Conservation (phyloP, 2,113 vertebrate genomes). For the Puntigrus tetrazona region DNA sequence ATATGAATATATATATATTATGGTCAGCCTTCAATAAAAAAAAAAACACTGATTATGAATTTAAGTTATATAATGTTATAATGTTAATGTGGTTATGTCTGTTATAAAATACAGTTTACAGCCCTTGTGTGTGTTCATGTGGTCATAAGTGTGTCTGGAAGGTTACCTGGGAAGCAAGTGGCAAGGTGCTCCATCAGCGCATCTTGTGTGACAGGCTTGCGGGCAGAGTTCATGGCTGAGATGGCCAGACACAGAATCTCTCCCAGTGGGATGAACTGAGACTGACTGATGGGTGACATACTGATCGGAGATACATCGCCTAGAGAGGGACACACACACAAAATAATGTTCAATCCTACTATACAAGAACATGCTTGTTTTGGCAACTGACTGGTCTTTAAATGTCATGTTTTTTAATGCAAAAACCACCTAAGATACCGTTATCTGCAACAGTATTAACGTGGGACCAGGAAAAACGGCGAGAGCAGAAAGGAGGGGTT, state of each 20-base stretch:
- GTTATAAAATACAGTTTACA: neutral
- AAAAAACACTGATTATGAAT: neutral
- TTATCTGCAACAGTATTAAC: neutral
- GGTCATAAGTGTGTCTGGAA: conserved; percentile 35
- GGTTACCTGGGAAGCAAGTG: conserved; percentile 94
- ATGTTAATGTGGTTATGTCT: neutral
- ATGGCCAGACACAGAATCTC: conserved; percentile 98
- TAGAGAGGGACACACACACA: conserved; percentile 65
- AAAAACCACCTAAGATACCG: neutral
- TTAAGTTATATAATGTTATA: neutral
- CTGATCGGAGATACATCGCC: conserved; percentile 99
- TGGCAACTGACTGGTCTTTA: neutral
- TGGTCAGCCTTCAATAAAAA: neutral
- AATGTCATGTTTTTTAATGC: neutral
- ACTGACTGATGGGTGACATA: conserved; percentile 99
- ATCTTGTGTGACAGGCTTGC: conserved; percentile 96
- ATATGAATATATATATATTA: neutral
- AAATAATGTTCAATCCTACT: conserved; percentile 12
- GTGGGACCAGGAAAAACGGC: neutral
- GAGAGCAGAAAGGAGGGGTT: neutral
- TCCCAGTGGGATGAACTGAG: conserved; percentile 97
- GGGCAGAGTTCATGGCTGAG: conserved; percentile 96
- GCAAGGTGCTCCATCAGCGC: conserved; percentile 96
- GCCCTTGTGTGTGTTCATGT: conserved; percentile 20
- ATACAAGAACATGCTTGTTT: neutral